Evolutionary conservation across 2,888 invertebrate species (phyloP), one percentile per base, ranked within the genome.

Genomic region (Belgica antarctica): DNA sequence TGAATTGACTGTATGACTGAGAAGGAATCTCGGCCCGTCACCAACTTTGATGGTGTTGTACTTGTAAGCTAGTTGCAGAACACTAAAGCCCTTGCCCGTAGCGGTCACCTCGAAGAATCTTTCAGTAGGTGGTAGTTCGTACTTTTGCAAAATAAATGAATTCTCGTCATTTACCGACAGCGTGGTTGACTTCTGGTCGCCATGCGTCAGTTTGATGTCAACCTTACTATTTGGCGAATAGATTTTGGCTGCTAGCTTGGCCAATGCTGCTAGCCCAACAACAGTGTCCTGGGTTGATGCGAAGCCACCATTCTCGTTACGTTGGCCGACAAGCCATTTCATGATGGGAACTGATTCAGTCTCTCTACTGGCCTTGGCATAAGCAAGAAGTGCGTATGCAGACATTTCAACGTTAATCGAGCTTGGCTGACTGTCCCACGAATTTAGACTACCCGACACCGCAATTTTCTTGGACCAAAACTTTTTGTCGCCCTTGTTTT

Each of bases 321-420:
- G 81, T 75, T 89, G 87, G 1, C 86, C 82, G 4, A 87, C 83
- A 62, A 93, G 81, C 91, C 92, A 92, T 70, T 87, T 84, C 0
- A 88, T 82, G 1, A 88, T 86, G 8, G 85, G 83, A 59, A 86
- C 71, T 0, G 74, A 61, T 25, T 73, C 73, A 19, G 76, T 76
- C 1, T 76, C 75, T 63, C 73, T 73, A 71, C 80, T 80, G 2
- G 79, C 78, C 70, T 83, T 82, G 12, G 87, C 75, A 77, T 84
- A 86, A 0, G 92, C 87, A 70, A 94, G 82, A 70, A 97, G 81
- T 0, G 89, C 90, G 79, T 96, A 97, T 0, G 96, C 87, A 0
- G 96, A 95, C 74, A 93, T 91, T 78, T 93, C 92, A 2, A 96
- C 82, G 74, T 79, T 78, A 1, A 89, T 85, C 0, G 89, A 86